Evolutionary conservation across 2,888 invertebrate species (phyloP).

Genomic region (Petrolisthes cinctipes): DNA sequence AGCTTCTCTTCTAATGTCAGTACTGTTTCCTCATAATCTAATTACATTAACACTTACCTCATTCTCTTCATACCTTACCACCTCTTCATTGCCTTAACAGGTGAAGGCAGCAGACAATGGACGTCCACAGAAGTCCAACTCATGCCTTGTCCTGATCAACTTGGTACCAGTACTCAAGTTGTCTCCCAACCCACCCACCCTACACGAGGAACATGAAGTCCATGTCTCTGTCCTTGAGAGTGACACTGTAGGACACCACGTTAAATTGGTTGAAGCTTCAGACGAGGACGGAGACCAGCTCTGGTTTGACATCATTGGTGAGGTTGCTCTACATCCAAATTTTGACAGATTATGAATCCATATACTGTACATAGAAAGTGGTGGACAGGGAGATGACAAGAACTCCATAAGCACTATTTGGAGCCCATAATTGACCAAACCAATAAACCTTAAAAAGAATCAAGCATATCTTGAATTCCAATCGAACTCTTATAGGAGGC

Average conservation of each 20-base stretch:
- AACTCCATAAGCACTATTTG: too few species aligned
- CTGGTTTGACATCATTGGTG: constrained; percentile 87
- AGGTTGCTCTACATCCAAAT: neutral
- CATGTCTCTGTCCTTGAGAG: constrained; percentile 69
- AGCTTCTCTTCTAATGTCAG: neutral
- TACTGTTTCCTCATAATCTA: neutral
- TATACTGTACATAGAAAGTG: too few species aligned
- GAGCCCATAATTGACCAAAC: too few species aligned
- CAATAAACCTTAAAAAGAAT: too few species aligned
- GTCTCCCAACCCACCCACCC: constrained; percentile 74
- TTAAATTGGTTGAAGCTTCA: constrained; percentile 85
- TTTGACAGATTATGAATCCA: too few species aligned
- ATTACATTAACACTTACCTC: neutral
- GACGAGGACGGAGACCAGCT: constrained; percentile 89
- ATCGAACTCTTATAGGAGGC: too few species aligned
- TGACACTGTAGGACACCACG: constrained; percentile 87
- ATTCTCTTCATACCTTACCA: neutral
- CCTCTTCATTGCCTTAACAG: constrained; percentile 70
- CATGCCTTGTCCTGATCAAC: constrained; percentile 81
- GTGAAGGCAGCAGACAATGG: constrained; percentile 88
- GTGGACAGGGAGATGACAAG: too few species aligned
- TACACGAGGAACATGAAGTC: constrained; percentile 70
- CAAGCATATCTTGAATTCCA: too few species aligned
- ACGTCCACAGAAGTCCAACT: constrained; percentile 79
- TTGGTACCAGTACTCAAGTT: constrained; percentile 76